These are phyloP conservation scores for Brachyhypopomus gauderio DNA, from an alignment of 2,113 vertebrate species.

Conservation along the genomic window DNA sequence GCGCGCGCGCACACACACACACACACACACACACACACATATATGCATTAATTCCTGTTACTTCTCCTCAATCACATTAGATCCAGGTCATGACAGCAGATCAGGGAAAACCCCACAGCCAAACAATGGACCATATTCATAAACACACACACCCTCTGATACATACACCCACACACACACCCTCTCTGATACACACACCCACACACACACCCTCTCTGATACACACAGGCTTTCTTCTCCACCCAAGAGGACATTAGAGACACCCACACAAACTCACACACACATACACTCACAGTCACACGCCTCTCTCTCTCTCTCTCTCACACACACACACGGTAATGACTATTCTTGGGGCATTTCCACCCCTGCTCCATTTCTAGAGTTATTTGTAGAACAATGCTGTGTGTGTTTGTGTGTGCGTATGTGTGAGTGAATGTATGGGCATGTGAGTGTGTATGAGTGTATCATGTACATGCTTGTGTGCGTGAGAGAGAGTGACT, in stretches of 20 bases:
- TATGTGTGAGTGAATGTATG: conserved; percentile 18
- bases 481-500: background rate
- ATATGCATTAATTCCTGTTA: background rate
- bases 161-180: conserved; percentile 21
- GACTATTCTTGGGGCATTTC: conserved; percentile 16
- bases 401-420: conserved; percentile 26
- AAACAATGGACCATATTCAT: conserved; percentile 34
- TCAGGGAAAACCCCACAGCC: conserved; percentile 19
- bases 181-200: background rate
- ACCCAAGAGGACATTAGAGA: conserved; percentile 1
- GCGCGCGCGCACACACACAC: background rate
- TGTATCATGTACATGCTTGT: conserved; percentile 3
- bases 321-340: conserved; percentile 21
- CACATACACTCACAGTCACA: background rate
- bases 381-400: conserved; percentile 17
- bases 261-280: background rate
- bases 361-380: conserved; percentile 18
- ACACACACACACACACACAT: background rate
- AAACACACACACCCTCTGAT: background rate
- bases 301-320: conserved; percentile 7
- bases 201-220: background rate
- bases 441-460: conserved; percentile 2
- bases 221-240: background rate
- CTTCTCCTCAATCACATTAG: conserved; percentile 7
- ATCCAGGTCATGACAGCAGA: conserved; percentile 23